These are phyloP conservation scores for Pitangus sulphuratus DNA, from an alignment of 2,797 vertebrate genomes.

Conservation along the genomic window DNA sequence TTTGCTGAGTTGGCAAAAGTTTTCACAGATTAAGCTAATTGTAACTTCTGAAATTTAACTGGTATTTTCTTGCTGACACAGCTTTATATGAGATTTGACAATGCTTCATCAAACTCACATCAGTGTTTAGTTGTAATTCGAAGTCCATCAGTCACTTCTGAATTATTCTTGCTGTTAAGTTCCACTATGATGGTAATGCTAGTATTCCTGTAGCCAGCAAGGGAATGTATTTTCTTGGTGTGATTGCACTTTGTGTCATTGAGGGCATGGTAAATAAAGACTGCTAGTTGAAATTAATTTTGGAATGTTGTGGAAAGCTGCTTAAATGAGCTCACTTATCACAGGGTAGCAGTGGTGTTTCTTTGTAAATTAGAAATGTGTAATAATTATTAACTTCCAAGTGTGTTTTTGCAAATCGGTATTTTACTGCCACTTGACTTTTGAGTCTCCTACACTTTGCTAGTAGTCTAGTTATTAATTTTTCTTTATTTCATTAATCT, in stretches of 20 bases:
- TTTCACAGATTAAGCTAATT: slow-evolving; percentile 78
- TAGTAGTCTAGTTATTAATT: not conserved
- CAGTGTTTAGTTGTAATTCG: not conserved
- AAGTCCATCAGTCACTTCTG: not conserved
- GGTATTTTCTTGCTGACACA: slow-evolving; percentile 75
- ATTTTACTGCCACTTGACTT: not conserved
- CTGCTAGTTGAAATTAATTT: not conserved
- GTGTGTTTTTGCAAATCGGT: not conserved
- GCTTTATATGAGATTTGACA: not conserved
- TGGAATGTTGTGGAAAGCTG: not conserved
- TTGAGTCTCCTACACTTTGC: not conserved
- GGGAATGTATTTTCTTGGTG: slow-evolving; percentile 29
- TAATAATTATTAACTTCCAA: not conserved
- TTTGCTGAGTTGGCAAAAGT: slow-evolving; percentile 80
- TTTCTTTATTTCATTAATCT: not conserved
- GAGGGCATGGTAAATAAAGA: not conserved
- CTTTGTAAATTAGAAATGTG: not conserved
- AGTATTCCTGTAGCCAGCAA: slow-evolving; percentile 69
- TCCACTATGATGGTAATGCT: slow-evolving; percentile 56
- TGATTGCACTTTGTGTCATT: not conserved
- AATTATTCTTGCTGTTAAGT: not conserved
- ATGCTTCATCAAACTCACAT: not conserved
- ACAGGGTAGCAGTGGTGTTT: not conserved
- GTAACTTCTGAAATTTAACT: slow-evolving; percentile 76
- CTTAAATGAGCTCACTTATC: not conserved